Evolutionary conservation across 2,888 invertebrate genomes (phyloP).

Genomic region (Phragmatobia fuliginosa): DNA sequence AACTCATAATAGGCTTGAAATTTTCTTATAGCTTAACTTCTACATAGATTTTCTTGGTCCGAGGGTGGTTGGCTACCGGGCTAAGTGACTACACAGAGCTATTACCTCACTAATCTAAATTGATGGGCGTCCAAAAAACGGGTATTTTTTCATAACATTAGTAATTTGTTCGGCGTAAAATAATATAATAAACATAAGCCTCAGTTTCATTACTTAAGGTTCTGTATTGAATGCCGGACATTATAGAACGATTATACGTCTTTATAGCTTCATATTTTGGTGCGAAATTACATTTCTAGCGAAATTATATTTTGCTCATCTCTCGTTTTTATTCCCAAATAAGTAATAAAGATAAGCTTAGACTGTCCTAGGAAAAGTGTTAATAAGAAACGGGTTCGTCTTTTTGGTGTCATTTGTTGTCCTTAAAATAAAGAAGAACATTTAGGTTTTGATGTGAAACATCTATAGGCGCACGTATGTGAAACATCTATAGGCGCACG

Average conservation of each 20-base stretch:
- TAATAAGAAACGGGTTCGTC: background rate
- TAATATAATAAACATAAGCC: conserved; percentile 80
- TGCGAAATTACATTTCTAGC: conserved; percentile 56
- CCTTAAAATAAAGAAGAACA: too few species aligned
- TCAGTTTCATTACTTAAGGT: conserved; percentile 81
- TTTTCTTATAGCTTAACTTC: conserved; percentile 83
- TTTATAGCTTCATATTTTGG: conserved; percentile 58
- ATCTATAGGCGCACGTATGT: too few species aligned
- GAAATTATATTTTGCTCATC: conserved; percentile 42
- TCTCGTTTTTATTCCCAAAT: conserved; percentile 27
- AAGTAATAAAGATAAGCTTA: background rate
- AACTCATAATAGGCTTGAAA: conserved; percentile 82
- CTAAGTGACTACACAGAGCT: conserved; percentile 67
- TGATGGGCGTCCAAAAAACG: conserved; percentile 84
- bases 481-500: too few species aligned
- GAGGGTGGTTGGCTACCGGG: conserved; percentile 75
- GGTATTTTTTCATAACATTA: conserved; percentile 83
- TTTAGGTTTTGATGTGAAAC: too few species aligned
- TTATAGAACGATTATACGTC: conserved; percentile 63
- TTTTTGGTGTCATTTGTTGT: background rate
- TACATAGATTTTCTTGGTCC: conserved; percentile 81
- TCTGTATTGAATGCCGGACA: conserved; percentile 65
- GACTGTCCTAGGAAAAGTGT: background rate
- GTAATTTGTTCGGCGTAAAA: conserved; percentile 84
- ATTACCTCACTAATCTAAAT: conserved; percentile 85